Conservation (phyloP, 2,888 invertebrate genomes). For the Habroteleia sp. region DNA sequence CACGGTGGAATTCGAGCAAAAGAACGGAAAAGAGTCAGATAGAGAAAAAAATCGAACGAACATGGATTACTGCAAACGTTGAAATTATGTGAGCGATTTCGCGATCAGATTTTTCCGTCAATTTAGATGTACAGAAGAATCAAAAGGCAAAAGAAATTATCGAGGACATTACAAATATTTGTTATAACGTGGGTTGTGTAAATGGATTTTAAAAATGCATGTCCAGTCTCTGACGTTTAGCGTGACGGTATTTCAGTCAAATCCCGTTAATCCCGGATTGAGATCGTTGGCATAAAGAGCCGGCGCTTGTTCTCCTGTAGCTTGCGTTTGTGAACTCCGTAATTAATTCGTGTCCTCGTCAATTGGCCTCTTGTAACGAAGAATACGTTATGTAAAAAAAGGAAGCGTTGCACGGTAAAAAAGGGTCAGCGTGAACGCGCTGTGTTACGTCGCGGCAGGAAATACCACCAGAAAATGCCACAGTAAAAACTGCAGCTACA, state of each 20-base stretch:
- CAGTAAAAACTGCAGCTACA: constrained; percentile 25
- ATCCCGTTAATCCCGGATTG: constrained; percentile 61
- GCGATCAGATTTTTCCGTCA: constrained; percentile 16
- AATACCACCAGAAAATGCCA: constrained; percentile 27
- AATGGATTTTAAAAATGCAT: constrained; percentile 54
- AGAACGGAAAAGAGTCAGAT: neutral
- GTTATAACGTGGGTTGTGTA: constrained; percentile 27
- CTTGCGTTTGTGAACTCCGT: constrained; percentile 59
- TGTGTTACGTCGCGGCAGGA: constrained; percentile 19
- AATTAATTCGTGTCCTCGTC: constrained; percentile 63
- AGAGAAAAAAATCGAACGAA: neutral
- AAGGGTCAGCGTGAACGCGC: constrained; percentile 38
- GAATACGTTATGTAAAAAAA: constrained; percentile 54
- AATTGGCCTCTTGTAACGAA: constrained; percentile 64
- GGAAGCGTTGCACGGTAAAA: constrained; percentile 28
- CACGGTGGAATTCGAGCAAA: constrained; percentile 8
- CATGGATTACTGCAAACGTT: constrained; percentile 22
- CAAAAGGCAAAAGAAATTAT: neutral
- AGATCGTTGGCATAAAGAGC: constrained; percentile 60
- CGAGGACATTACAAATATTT: constrained; percentile 6
- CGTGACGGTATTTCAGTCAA: constrained; percentile 57
- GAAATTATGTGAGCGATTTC: constrained; percentile 35
- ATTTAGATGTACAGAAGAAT: constrained; percentile 1
- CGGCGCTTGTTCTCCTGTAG: constrained; percentile 38
- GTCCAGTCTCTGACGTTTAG: constrained; percentile 54